Evolutionary conservation across 1,140 invertebrate species (phyloP), one percentile per base, ranked within the genome.

Genomic region (Drosophila triauraria): DNA sequence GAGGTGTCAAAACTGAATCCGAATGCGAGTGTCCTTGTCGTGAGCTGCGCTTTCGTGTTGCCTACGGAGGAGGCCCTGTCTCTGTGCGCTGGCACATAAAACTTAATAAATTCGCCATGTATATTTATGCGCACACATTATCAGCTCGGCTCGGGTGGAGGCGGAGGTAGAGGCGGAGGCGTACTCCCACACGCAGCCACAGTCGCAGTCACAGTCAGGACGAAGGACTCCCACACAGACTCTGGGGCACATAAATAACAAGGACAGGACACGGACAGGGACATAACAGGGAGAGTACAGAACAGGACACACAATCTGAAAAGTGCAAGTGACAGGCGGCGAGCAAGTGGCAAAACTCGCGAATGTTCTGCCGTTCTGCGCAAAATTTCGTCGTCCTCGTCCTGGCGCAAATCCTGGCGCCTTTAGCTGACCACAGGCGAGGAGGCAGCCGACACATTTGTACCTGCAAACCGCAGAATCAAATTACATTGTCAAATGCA

Each of bases 71-170:
- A 4, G 8, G 6, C 6, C 23, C 7, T 17, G n/a, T n/a, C 8
- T 78, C 53, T 67, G 60, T 77, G 83, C 67, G 76, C 67, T 71
- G 79, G 65, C 78, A 68, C 83, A 87, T 75, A 72, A 80, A 83
- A 88, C 80, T 87, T 83, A 83, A 87, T 88, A 87, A 80, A 87
- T 88, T 86, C 67, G 30, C 80, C 51, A 68, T 80, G 84, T 80
- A 88, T 83, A 88, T 87, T 90, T 80, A 87, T 88, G 84, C 74
- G 85, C 84, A 87, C 84, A 90, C 81, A 90, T 87, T 80, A 86
- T 88, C 86, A 43, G 42, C 13, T 30, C 48, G 13, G 62, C 27
- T 30, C 27, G 5, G 27, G 62, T 38, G 62, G 47, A 67, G 65
- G 65, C 47, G 46, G n/a, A n/a, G n/a, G n/a, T n/a, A n/a, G n/a